Evolutionary conservation across 2,888 invertebrate genomes (phyloP).

Genomic region (Leptothorax acervorum): DNA sequence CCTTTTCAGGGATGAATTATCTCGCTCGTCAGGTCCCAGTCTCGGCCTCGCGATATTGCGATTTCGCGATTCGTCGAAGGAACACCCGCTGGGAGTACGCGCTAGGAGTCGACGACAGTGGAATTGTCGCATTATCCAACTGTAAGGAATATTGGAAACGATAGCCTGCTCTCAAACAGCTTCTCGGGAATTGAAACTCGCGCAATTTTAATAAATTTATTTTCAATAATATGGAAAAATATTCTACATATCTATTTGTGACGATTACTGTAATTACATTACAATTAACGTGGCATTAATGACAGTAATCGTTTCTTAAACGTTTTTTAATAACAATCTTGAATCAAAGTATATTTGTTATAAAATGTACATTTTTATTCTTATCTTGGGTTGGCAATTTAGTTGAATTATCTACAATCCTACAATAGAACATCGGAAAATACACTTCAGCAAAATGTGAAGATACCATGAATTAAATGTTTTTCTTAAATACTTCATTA

Average conservation of each 20-base stretch:
- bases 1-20: slow-evolving; percentile 78
- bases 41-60: slow-evolving; percentile 65
- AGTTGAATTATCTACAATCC: background rate
- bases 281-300: background rate
- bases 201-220: background rate
- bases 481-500: slow-evolving; percentile 61
- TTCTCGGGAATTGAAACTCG: background rate
- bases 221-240: background rate
- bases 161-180: background rate
- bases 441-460: slow-evolving; percentile 23
- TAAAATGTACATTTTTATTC: background rate
- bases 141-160: background rate
- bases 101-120: slow-evolving; percentile 56
- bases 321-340: background rate
- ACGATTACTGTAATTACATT: background rate
- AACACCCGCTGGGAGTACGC: slow-evolving; percentile 68
- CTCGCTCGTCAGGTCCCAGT: slow-evolving; percentile 71
- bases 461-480: too few relatives aligned
- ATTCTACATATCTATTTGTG: background rate
- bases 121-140: slow-evolving; percentile 33
- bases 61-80: slow-evolving; percentile 68
- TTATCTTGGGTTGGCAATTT: background rate
- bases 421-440: slow-evolving; percentile 46
- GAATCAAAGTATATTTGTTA: background rate
- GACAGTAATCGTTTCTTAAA: background rate